Evolutionary conservation across 2,888 invertebrate species (phyloP), one percentile per base, ranked within the genome.

Genomic region (Empis livida): DNA sequence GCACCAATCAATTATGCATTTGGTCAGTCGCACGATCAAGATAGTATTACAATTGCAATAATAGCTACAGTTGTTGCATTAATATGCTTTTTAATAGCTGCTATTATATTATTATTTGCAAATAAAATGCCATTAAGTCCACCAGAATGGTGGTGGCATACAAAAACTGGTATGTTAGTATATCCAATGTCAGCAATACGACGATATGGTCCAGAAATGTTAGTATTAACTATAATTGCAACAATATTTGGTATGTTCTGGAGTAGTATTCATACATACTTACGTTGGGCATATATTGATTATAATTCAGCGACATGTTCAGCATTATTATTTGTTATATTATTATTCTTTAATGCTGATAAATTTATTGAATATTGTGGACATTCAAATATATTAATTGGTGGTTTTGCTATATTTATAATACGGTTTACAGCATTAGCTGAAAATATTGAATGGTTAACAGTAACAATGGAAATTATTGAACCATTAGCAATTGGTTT

Each of bases 141-240:
- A 2, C 85, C 86, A 1, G 87, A 87, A 66, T 86, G 87, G 86
- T 87, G 85, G 85, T 87, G 86, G 86, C 85, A 86, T 60, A 86
- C 86, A 3, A 75, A 82, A 57, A 82, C 82, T 10, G 86, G 85
- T 37, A 78, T 82, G 68, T 60, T 86, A 48, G 80, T 86, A 10
- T 71, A 85, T 61, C 86, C 86, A n/a, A 82, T 86, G 84, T 85
- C 80, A 53, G 77, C 82, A 8, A 79, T 85, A 43, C 75, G 84
- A 32, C 78, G 82, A 44, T 86, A 85, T 61, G 80, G 82, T 32
- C 78, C 81, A 6, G 87, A 88, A 68, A 84, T 80, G 10, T 76
- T 77, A 2, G 80, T 81, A 1, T 71, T 89, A 2, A 75, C 81
- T 32, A 63, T 83, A 17, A 78, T 89, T 5, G 71, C 87, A 20